These are phyloP conservation scores for Ctenochaetus hawaiiensis DNA, from an alignment of 2,797 vertebrate species.

Conservation along the genomic window DNA sequence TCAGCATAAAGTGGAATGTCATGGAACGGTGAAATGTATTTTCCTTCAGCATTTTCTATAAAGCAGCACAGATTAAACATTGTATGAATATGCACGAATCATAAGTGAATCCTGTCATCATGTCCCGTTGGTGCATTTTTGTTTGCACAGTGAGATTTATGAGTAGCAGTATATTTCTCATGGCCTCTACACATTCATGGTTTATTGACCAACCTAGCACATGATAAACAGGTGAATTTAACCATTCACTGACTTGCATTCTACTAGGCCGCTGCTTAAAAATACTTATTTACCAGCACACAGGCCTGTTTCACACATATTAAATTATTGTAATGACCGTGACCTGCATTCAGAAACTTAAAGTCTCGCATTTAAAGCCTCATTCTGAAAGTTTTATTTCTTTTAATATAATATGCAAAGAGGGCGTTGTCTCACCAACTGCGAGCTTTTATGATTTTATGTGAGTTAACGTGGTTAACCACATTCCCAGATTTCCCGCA, in stretches of 20 bases:
- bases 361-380: too few relatives aligned
- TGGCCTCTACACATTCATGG: background rate
- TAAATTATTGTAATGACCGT: too few relatives aligned
- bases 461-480: background rate
- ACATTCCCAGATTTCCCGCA: background rate
- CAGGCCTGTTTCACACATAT: too few relatives aligned
- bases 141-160: background rate
- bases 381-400: too few relatives aligned
- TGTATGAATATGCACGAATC: background rate
- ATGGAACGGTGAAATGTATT: slow-evolving; percentile 96
- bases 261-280: too few relatives aligned
- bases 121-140: background rate
- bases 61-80: slow-evolving; percentile 43
- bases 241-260: background rate
- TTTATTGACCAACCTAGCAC: background rate
- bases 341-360: too few relatives aligned
- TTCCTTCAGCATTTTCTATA: slow-evolving; percentile 91
- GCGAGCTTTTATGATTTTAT: background rate
- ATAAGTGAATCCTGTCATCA: too few relatives aligned
- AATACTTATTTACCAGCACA: too few relatives aligned
- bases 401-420: background rate
- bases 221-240: too few relatives aligned
- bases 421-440: slow-evolving; percentile 29
- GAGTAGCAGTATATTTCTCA: background rate
- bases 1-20: slow-evolving; percentile 93